These are phyloP conservation scores for Eidolon helvum DNA, from an alignment of 2,113 vertebrate genomes.

Conservation along the genomic window DNA sequence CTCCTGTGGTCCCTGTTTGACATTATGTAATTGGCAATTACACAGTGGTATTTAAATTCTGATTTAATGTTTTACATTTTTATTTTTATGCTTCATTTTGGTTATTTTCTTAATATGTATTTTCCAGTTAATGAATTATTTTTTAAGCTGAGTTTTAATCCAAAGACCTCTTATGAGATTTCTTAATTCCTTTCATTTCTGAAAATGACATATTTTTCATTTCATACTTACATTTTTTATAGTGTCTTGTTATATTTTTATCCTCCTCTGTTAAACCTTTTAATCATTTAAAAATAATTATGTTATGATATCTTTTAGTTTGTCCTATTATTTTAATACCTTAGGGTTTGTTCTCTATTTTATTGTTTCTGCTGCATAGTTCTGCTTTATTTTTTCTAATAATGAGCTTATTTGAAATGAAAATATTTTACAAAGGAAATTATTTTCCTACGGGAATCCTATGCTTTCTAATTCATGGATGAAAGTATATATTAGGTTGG, in stretches of 20 bases:
- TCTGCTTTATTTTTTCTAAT: neutral
- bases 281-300: neutral
- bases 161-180: neutral
- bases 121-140: neutral
- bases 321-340: neutral
- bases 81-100: neutral
- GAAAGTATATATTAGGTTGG: neutral
- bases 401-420: neutral
- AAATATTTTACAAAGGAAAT: neutral
- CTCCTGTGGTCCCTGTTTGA: neutral
- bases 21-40: neutral
- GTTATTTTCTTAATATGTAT: neutral
- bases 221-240: neutral
- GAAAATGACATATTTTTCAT: neutral
- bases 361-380: neutral
- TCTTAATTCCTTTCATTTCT: neutral
- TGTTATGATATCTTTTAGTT: neutral
- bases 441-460: neutral
- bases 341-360: neutral
- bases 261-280: neutral
- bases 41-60: neutral
- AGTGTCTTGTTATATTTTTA: neutral
- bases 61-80: neutral
- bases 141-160: neutral
- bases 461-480: neutral